Base-by-base conservation (phyloP, 2,113 vertebrate species). In the Myrmecophaga tridactyla region DNA sequence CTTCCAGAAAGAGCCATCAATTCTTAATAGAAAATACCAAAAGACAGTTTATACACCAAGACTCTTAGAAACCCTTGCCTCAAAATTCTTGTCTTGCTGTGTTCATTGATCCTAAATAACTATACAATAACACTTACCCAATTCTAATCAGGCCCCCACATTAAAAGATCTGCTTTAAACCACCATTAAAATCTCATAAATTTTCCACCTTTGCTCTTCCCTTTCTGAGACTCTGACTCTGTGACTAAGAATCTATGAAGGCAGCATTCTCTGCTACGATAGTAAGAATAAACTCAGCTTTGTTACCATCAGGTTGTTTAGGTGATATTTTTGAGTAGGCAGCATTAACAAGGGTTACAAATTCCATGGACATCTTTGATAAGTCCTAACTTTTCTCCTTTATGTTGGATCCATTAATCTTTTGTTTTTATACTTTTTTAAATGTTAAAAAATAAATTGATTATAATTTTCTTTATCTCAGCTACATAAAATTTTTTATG, bases 91-190 rank as follows among this genome's bases (percentile, higher is more conserved):
- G 41, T 39, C 41, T 76, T 94, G n/a, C 36, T 58, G 15, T 94
- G 31, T 63, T 25, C 9, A 11, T 77, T 43, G 91, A 48, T 77
- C 3, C 60, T 53, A 78, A 77, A 88, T 34, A 36, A 96, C 88
- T 89, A 80, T 58, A 70, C 73, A 12, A 62, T 13, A 31, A 77
- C 63, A 21, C 4, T 46, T 88, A 56, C 21, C 46, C 27, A 90
- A 76, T 87, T 94, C 36, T 91, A 82, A 62, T 58, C 23, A 90
- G 89, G 41, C 4, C 31, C 9, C 17, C 12, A 72, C 23, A 41
- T 58, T 90, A 94, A 88, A 94, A 91, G 17, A 83, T 39, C 7
- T 94, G 20, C 25, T 94, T 92, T 84, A 92, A 51, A 48, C 80
- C 29, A 58, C 70, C 21, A 86, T 90, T 31, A 88, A 92, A 63